Evolutionary conservation across 2,888 invertebrate species (phyloP), one percentile per base, ranked within the genome.

Genomic region (Thalpophila matura): DNA sequence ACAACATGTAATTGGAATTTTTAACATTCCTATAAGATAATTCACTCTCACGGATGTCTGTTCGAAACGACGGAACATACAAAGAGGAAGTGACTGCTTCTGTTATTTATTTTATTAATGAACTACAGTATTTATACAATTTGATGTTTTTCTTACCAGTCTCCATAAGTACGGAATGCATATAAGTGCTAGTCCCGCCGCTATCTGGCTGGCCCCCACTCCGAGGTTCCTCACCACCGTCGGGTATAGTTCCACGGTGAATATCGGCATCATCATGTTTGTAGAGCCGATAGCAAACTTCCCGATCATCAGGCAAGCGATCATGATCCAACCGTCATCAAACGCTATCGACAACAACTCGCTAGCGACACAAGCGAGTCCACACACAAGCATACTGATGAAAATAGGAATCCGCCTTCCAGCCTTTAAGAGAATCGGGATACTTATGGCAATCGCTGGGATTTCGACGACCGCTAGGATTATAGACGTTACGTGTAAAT

Each of bases 201-300:
- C 96, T 50, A 97, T 96, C 85, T 98, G 97, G 80, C 97, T 97
- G 3, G 97, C 97, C 1, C 97, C 97, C 12, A 97, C 96, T 5
- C 97, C 97, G 20, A 96, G 95, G 80, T 97, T 97, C 55, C 97
- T 93, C 72, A 97, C 96, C 61, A 96, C 94, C 3, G 97, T 97
- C 0, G 97, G 97, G 86, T 97, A 97, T 35, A 97, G 89, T 81
- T 97, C 97, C 2, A 97, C 97, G 1, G 97, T 97, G 85, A 96
- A 97, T 26, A 97, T 96, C 0, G 98, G 98, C 94, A 97, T 95
- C 80, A 97, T 97, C 83, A 97, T 97, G 82, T 98, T 98, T 18
- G 97, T 97, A 0, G 97, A 96, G 37, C 97, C 97, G 53, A 98
- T 97, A 24, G 97, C 96, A 81, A 98, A 97, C 91, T 98, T 97